phyloP scores from a whole-genome alignment of 2,113 vertebrate species.

The Entosphenus tridentatus region DNA sequence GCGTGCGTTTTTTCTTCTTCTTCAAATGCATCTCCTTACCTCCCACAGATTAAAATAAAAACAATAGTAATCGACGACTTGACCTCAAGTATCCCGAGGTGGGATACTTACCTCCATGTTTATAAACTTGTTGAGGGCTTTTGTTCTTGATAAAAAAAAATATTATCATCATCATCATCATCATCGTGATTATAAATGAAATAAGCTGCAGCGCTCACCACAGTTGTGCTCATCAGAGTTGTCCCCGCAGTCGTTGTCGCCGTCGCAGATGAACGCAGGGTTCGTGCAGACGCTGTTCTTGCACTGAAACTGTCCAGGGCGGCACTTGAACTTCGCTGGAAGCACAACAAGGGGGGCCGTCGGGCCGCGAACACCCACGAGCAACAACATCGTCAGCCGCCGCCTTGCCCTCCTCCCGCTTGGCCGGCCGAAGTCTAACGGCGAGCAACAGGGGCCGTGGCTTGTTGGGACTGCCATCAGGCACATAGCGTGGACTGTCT shows the following conservation, averaged over 20 bases:
- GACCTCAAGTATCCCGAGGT: background rate
- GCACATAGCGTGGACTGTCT: no score
- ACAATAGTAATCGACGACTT: background rate
- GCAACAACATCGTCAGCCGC: background rate
- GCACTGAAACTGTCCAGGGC: constrained; percentile 86
- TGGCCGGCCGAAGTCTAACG: no score
- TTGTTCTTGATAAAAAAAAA: background rate
- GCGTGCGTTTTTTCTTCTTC: no score
- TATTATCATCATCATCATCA: background rate
- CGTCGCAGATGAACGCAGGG: constrained; percentile 91
- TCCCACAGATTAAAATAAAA: no score
- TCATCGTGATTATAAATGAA: no score
- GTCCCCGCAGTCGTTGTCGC: constrained; percentile 92
- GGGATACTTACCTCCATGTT: background rate
- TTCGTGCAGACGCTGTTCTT: constrained; percentile 85
- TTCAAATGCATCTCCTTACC: no score
- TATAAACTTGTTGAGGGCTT: constrained; percentile 7
- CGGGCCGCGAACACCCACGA: constrained; percentile 8
- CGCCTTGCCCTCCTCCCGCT: no score
- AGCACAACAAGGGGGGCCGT: constrained; percentile 9
- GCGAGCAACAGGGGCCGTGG: no score
- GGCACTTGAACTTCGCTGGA: constrained; percentile 86
- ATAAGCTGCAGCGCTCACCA: constrained; percentile 24
- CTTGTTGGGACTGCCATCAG: no score
- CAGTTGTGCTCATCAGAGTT: constrained; percentile 94